Percentiles rank a stretch among this genome's conserved stretches.
These are phyloP conservation scores for Cheirogaleus medius DNA, from an alignment of 2,113 vertebrate genomes.

Conservation along the genomic window DNA sequence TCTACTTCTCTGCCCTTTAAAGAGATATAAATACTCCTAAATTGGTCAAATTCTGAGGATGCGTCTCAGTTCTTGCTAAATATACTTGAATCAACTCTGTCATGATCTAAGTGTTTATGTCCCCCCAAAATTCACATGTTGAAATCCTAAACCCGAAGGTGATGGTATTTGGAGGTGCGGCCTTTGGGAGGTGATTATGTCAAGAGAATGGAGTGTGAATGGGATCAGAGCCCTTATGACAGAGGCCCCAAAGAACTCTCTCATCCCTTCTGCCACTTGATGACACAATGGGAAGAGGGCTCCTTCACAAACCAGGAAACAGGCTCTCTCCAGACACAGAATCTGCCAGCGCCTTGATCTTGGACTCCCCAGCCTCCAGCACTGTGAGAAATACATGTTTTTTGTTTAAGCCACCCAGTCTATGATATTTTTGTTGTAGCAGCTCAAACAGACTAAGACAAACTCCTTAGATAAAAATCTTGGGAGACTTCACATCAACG, in stretches of 20 bases:
- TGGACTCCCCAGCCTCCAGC: not conserved
- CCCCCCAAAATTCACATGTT: not conserved
- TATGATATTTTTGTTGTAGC: not conserved
- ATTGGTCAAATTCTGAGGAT: fast-evolving
- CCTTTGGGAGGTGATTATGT: not conserved
- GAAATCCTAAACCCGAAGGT: not conserved
- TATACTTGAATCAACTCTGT: not conserved
- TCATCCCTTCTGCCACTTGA: not conserved
- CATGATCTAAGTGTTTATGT: not conserved
- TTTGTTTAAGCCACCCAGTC: not conserved
- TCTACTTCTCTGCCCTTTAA: not conserved
- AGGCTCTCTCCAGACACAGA: not conserved
- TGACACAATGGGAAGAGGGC: not conserved
- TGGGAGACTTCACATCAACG: too few species aligned
- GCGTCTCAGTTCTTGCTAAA: not conserved
- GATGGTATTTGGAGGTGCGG: not conserved
- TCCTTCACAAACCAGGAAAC: not conserved
- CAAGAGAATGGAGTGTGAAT: not conserved
- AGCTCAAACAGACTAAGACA: not conserved
- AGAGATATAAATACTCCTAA: not conserved
- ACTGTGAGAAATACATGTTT: not conserved
- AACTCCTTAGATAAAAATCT: not conserved
- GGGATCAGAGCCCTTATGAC: not conserved
- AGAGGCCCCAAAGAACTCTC: not conserved
- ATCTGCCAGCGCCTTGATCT: not conserved